Evolutionary conservation across 2,113 vertebrate genomes (phyloP).

Genomic region (Hipposideros armiger): DNA sequence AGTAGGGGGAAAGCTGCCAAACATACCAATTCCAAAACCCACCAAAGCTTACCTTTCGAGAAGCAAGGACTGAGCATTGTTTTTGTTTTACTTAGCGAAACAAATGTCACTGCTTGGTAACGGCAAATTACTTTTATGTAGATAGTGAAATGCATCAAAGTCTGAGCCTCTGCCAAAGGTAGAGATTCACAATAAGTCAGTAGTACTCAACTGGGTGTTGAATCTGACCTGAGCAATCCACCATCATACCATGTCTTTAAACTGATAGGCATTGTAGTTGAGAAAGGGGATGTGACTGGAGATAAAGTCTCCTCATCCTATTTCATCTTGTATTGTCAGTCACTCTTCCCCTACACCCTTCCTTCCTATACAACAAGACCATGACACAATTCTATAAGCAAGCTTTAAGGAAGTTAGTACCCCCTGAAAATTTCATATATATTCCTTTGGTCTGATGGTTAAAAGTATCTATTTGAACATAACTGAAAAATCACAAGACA

Average conservation of each 20-base stretch:
- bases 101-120: neutral
- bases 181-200: neutral
- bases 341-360: neutral
- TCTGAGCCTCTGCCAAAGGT: neutral
- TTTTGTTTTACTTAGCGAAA: constrained; percentile 55
- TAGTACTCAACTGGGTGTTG: neutral
- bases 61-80: neutral
- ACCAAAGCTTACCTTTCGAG: constrained; percentile 4
- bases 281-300: neutral
- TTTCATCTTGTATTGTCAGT: neutral
- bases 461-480: neutral
- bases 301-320: neutral
- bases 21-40: neutral
- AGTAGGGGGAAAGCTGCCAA: neutral
- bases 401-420: neutral
- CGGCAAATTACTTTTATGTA: constrained; percentile 33
- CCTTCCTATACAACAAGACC: neutral
- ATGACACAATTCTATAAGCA: neutral
- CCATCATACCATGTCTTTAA: neutral
- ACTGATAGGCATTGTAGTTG: neutral
- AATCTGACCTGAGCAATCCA: neutral
- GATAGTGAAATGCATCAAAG: neutral
- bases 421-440: neutral
- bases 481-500: constrained; percentile 1
- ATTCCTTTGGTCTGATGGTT: neutral